Evolutionary conservation across 1,140 invertebrate genomes (phyloP).

Genomic region (Plectus sambesii): DNA sequence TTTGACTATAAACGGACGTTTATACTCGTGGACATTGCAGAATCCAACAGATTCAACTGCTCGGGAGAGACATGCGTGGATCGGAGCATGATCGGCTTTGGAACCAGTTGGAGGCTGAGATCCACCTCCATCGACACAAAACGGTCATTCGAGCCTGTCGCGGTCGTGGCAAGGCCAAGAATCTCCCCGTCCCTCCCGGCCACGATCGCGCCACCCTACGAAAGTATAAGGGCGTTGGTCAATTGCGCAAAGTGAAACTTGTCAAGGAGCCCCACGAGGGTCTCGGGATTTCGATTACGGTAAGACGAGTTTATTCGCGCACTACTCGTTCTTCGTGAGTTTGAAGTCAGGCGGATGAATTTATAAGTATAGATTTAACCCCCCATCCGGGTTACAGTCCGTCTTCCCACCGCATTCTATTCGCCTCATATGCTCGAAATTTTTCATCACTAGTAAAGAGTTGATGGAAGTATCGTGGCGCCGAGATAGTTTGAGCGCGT

Average conservation of each 20-base stretch:
- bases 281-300: constrained; percentile 68
- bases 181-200: constrained; percentile 27
- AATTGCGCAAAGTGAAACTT: constrained; percentile 49
- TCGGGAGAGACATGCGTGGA: constrained; percentile 58
- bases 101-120: constrained; percentile 73
- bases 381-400: too few relatives aligned
- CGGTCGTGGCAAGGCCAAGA: constrained; percentile 38
- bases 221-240: constrained; percentile 49
- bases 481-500: too few relatives aligned
- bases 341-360: too few relatives aligned
- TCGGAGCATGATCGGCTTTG: constrained; percentile 66
- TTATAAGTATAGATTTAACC: too few relatives aligned
- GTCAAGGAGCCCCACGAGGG: constrained; percentile 60
- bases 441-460: too few relatives aligned
- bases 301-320: constrained; percentile 46
- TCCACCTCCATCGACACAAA: constrained; percentile 69
- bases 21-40: too few relatives aligned
- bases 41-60: constrained; percentile 73
- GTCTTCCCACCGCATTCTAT: too few relatives aligned
- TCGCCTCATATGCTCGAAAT: too few relatives aligned
- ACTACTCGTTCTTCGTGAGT: too few relatives aligned
- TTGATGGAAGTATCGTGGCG: too few relatives aligned
- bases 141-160: constrained; percentile 58
- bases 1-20: too few relatives aligned
- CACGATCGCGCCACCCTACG: constrained; percentile 45